Base-by-base conservation (phyloP, 2,797 vertebrate genomes). In the Prunella strophiata region DNA sequence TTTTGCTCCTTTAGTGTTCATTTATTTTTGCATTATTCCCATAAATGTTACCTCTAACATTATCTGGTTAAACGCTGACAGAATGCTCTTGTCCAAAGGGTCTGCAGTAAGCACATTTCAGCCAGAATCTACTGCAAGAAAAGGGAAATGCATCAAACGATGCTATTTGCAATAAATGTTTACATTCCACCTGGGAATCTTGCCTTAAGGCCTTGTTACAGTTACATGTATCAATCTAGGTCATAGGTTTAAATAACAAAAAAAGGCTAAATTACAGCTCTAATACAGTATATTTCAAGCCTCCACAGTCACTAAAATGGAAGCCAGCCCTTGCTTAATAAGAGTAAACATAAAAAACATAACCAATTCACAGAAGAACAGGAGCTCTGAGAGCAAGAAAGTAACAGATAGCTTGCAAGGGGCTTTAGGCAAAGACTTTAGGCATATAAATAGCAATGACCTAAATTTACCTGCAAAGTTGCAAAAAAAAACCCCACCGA, bases 401-500 rank as follows among this genome's bases (percentile, higher is more conserved):
- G 18, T 12, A 91, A 80, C 1, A 4, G 32, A 42, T 16, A 62
- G 20, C 30, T 76, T 66, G 13, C 30, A 85, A 65, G 7, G 26
- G 34, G 12, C 40, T 88, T 85, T 34, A 59, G 25, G 27, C 55
- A 81, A 77, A 93, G 52, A 5, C 55, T 67, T 42, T 29, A 67
- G 54, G 27, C 23, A 14, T 57, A 45, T 29, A 26, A 51, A 63
- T 25, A 73, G 55, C 43, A 89, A 29, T 68, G 30, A 82, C 42
- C 59, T 36, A 62, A 54, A 55, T 72, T 75, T 73, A 89, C 50
- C 38, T 57, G 62, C 20, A 70, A 73, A 68, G 67, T 1, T 91
- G 59, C 67, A 40, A 40, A 40, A 59, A 38, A 57, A 34, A 34
- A 0, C 0, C 2, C 7, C 2, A 18, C 16, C 19, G 22, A 32